Evolutionary conservation across 1,140 invertebrate genomes (phyloP).

Genomic region (Hylaeus anthracinus): DNA sequence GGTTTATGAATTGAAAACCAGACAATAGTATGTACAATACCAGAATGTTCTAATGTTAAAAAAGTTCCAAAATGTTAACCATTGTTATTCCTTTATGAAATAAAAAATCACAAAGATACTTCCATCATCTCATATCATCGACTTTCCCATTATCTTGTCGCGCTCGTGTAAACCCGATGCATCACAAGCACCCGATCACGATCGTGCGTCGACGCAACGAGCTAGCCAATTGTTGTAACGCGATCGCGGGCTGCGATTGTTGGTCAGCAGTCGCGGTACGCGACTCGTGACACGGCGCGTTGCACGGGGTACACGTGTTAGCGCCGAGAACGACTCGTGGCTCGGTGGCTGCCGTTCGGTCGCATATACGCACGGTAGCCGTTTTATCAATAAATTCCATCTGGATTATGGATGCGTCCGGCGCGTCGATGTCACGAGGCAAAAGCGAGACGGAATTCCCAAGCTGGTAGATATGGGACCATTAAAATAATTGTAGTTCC

Average conservation of each 20-base stretch:
- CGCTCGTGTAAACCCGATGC: constrained; percentile 17
- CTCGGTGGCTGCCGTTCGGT: background rate
- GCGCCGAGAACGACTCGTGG: background rate
- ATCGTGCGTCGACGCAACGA: background rate
- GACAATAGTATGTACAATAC: too few species aligned
- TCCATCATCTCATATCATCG: background rate
- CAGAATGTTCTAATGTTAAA: too few species aligned
- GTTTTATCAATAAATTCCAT: constrained; percentile 43
- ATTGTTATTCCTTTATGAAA: too few species aligned
- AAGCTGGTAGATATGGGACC: constrained; percentile 16
- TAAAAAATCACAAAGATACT: too few species aligned
- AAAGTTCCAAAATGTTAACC: too few species aligned
- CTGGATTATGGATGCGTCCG: constrained; percentile 19
- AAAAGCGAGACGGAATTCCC: constrained; percentile 28
- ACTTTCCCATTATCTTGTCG: constrained; percentile 20
- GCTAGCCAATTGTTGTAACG: background rate
- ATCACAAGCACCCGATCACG: constrained; percentile 5
- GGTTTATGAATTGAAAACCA: too few species aligned
- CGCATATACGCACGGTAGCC: background rate
- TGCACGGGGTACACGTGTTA: background rate
- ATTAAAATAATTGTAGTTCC: constrained; percentile 50
- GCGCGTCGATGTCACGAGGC: constrained; percentile 1
- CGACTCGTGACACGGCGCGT: background rate
- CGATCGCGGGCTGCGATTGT: background rate
- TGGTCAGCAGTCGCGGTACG: background rate